Evolutionary conservation across 2,888 invertebrate genomes (phyloP), one percentile per base, ranked within the genome.

Genomic region (Antitype chi): DNA sequence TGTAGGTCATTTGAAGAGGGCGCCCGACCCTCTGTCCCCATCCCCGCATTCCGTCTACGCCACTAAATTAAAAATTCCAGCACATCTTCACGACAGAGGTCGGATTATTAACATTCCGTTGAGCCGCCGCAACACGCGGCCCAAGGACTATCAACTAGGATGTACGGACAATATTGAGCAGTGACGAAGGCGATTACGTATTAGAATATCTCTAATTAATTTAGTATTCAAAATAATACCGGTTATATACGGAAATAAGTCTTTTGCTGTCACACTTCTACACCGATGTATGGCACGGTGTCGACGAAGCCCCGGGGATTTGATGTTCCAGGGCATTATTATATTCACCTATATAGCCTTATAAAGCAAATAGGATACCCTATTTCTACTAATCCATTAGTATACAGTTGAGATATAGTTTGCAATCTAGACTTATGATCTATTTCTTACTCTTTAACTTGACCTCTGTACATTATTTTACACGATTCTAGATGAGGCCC

Each of bases 11-110:
- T 59, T 11, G 28, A 57, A 64, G 52, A 25, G 53, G 60, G 52
- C 57, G 52, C 9, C n/a, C n/a, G 57, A 20, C 76, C 13, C 32
- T 28, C 57, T 1, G 11, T n/a, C 38, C 57, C 25, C 53, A 23
- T 64, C 28, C 47, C 28, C 59, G 74, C 81, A 81, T 82, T 78
- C 85, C 85, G 43, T 70, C 62, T 76, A 53, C 68, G 55, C 66
- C 70, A 57, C 72, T 63, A 84, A 91, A 91, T 91, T 88, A 91
- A 86, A 91, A 91, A 91, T 91, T 85, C 91, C 90, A 66, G 11
- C 66, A 43, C 70, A 77, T 67, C 77, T 76, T 43, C 47, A 69
- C 70, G 85, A 73, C 75, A 38, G 28, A 59, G 57, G 20, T 62
- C 70, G 69, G 20, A 78, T 76, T 82, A 83, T 77, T 82, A 72